Conservation (phyloP, 2,888 invertebrate species). For the Andrena chrysosceles region DNA sequence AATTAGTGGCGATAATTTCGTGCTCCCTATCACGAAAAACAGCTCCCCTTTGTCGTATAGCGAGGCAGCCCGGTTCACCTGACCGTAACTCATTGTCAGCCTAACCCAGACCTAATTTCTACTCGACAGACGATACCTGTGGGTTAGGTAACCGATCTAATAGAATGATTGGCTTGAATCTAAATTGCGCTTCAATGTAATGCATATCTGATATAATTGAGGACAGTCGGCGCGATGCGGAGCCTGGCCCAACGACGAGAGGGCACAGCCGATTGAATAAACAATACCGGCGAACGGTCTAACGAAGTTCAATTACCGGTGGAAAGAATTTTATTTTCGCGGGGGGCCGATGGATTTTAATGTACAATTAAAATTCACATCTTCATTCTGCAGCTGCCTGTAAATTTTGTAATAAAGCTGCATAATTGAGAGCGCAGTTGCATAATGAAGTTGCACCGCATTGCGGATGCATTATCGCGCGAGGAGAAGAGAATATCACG, state of each 20-base stretch:
- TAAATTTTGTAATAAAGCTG: slow-evolving; percentile 53
- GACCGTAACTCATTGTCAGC: background rate
- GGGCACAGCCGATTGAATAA: slow-evolving; percentile 38
- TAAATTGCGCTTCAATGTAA: slow-evolving; percentile 42
- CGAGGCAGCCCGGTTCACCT: background rate
- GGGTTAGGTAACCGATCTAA: slow-evolving; percentile 32
- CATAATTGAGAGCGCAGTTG: slow-evolving; percentile 48
- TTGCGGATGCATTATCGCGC: slow-evolving; percentile 20
- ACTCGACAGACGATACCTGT: background rate
- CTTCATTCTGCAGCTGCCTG: slow-evolving; percentile 5
- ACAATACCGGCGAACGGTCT: slow-evolving; percentile 14
- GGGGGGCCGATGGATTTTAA: slow-evolving; percentile 43
- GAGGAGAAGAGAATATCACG: slow-evolving; percentile 8
- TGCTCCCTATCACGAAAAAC: background rate
- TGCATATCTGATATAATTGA: slow-evolving; percentile 37
- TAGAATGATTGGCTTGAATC: slow-evolving; percentile 48
- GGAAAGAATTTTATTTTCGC: slow-evolving; percentile 28
- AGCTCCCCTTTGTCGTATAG: background rate
- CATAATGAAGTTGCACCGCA: slow-evolving; percentile 48
- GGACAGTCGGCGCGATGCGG: slow-evolving; percentile 9
- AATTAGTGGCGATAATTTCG: slow-evolving; percentile 23
- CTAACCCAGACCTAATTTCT: slow-evolving; percentile 5
- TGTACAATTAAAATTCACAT: slow-evolving; percentile 52
- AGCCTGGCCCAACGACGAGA: background rate
- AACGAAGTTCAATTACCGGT: slow-evolving; percentile 40